Conservation (phyloP, 1,140 invertebrate species). For the Acromyrmex charruanus region DNA sequence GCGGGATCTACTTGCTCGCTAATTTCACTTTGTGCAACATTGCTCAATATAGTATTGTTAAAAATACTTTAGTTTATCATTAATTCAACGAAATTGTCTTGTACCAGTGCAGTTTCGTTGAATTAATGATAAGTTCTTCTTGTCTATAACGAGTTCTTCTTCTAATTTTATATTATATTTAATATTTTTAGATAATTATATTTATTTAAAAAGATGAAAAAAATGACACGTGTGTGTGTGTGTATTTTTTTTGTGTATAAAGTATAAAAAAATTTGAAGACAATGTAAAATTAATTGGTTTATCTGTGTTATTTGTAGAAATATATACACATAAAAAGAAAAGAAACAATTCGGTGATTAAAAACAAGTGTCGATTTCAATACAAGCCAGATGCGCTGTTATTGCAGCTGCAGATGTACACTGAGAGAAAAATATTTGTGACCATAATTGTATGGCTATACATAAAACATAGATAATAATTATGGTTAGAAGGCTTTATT, state of each 20-base stretch:
- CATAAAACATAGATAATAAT: too few relatives aligned
- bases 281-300: background rate
- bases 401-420: background rate
- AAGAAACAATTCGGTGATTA: background rate
- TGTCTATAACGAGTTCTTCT: too few relatives aligned
- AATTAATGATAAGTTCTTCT: background rate
- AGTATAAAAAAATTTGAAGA: background rate
- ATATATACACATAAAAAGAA: background rate
- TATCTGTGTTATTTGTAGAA: background rate
- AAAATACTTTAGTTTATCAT: background rate
- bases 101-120: too few relatives aligned
- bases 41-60: constrained; percentile 47
- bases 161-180: too few relatives aligned
- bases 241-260: too few relatives aligned
- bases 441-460: too few relatives aligned
- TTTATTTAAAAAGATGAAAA: background rate
- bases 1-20: constrained; percentile 44
- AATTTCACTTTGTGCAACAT: constrained; percentile 57
- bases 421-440: too few relatives aligned
- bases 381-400: background rate
- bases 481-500: too few relatives aligned
- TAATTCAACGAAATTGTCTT: background rate
- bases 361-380: background rate
- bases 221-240: background rate
- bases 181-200: background rate